Base-by-base conservation (phyloP, 1,140 invertebrate species). In the Apolygus lucorum region DNA sequence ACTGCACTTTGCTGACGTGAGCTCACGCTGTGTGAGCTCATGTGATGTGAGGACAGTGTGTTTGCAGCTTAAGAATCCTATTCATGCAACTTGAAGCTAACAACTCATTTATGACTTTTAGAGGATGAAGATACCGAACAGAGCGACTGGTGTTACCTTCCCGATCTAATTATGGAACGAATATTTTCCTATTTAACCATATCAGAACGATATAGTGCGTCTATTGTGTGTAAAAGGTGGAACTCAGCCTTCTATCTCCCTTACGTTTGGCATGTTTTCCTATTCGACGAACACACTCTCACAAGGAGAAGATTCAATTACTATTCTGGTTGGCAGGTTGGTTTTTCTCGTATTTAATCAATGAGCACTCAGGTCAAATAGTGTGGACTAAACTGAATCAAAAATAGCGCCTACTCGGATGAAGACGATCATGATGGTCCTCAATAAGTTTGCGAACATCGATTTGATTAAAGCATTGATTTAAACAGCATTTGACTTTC, bases 301-400 rank as follows among this genome's bases (percentile, higher is more conserved):
- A 91, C 89, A 0, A 82, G 89, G 67, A 81, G 87, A 2, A 87
- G 87, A 75, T 92, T 86, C 76, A 91, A 92, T 77, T 90, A 91
- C 74, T 92, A 92, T 77, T 88, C 87, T 67, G 91, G 91, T 11
- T 92, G 90, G 86, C 87, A 90, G 78, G 83, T 84, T 77, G 29
- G 22, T 26, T n/a, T n/a, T n/a, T n/a, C n/a, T n/a, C n/a, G n/a
- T n/a, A n/a, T n/a, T n/a, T n/a, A n/a, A n/a, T n/a, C n/a, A n/a
- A n/a, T n/a, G n/a, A n/a, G n/a, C n/a, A n/a, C n/a, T n/a, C n/a
- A n/a, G n/a, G n/a, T n/a, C n/a, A n/a, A n/a, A n/a, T n/a, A n/a
- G n/a, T n/a, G n/a, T n/a, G n/a, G n/a, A n/a, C n/a, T n/a, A n/a
- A n/a, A n/a, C n/a, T n/a, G n/a, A n/a, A n/a, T n/a, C n/a, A n/a